Percentiles rank a stretch among this genome's conserved stretches.
These are phyloP conservation scores for Formicarius rufipectus DNA, from an alignment of 2,113 vertebrate genomes.

Conservation along the genomic window DNA sequence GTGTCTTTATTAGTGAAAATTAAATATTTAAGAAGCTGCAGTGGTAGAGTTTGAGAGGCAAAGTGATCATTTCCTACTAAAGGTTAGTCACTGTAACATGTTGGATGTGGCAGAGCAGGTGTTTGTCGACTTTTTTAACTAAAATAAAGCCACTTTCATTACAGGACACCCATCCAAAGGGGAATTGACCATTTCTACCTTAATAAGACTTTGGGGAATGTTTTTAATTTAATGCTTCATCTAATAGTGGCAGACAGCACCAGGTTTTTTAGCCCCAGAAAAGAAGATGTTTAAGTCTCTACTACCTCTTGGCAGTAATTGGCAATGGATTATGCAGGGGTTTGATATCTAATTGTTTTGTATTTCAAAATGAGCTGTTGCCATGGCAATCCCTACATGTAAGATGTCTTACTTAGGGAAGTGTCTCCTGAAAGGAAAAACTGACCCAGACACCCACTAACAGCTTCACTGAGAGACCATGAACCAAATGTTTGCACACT, in stretches of 20 bases:
- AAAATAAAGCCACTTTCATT: background rate
- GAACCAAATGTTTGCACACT: rapidly evolving
- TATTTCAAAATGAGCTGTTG: constrained; percentile 5
- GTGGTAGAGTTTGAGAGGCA: background rate
- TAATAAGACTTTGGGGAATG: background rate
- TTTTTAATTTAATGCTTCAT: background rate
- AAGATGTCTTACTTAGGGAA: background rate
- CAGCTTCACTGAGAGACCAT: rapidly evolving
- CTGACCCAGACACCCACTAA: background rate
- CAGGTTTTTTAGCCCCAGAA: background rate
- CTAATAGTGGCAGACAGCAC: background rate
- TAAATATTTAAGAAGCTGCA: background rate
- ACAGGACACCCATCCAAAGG: background rate
- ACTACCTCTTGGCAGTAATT: background rate
- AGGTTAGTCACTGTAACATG: background rate
- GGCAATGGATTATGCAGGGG: background rate
- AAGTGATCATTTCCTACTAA: background rate
- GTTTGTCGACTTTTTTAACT: background rate
- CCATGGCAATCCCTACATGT: constrained; percentile 12
- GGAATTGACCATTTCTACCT: background rate
- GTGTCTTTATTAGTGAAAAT: background rate
- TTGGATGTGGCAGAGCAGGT: rapidly evolving
- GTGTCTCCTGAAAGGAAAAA: background rate
- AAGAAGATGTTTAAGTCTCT: background rate
- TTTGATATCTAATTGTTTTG: background rate